Conservation (phyloP, 1,140 invertebrate species). For the Chironomus tepperi region DNA sequence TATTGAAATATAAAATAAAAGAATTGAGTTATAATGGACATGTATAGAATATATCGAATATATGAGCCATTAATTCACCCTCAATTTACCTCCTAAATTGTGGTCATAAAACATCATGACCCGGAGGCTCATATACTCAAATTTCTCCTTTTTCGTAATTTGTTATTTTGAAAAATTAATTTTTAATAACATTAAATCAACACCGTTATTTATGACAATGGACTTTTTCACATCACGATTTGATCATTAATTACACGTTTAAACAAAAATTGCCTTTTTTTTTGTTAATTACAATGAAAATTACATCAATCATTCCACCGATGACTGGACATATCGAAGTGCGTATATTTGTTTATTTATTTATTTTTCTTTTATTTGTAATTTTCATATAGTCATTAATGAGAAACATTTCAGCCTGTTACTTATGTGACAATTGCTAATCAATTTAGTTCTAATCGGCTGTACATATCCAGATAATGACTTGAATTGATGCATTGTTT, state of each 20-base stretch:
- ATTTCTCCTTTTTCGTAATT: no score
- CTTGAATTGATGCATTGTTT: no score
- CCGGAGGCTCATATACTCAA: neutral
- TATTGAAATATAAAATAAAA: neutral
- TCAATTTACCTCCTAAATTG: neutral
- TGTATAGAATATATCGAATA: no score
- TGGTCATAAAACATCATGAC: neutral
- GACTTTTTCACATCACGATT: slow-evolving; percentile 13
- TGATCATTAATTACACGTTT: neutral
- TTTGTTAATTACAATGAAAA: slow-evolving; percentile 9
- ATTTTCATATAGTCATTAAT: neutral
- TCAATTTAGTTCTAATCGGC: neutral
- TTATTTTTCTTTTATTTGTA: neutral
- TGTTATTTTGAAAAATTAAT: neutral
- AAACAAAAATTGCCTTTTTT: neutral
- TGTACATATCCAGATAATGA: neutral
- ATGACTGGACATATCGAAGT: neutral
- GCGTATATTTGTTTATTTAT: neutral
- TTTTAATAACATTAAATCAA: slow-evolving; percentile 15
- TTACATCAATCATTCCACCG: slow-evolving; percentile 6
- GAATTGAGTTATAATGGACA: no score
- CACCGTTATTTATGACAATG: slow-evolving; percentile 7
- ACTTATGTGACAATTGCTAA: slow-evolving; percentile 6
- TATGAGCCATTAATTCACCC: no score
- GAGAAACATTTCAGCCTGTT: neutral